Evolutionary conservation across 2,888 invertebrate species (phyloP).

Genomic region (Fabriciana adippe): DNA sequence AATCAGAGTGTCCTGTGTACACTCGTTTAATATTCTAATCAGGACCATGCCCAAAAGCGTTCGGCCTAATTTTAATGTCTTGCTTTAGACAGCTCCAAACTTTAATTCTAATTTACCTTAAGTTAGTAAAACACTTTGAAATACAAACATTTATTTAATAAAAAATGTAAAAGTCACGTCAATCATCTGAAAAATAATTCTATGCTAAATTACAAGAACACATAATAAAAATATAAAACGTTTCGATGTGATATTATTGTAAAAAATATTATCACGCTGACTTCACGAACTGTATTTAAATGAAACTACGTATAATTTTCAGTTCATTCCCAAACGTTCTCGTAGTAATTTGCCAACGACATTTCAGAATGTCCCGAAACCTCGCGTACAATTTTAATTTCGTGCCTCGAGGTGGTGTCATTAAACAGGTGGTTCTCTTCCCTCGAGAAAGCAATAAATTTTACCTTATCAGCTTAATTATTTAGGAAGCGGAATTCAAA

Average conservation of each 20-base stretch:
- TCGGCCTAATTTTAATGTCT: slow-evolving; percentile 41
- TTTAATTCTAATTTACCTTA: slow-evolving; percentile 24
- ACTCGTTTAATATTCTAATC: slow-evolving; percentile 59
- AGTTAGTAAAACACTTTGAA: slow-evolving; percentile 12
- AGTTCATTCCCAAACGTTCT: slow-evolving; percentile 16
- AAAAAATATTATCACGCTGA: not conserved
- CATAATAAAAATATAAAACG: no score
- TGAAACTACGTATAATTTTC: slow-evolving; percentile 7
- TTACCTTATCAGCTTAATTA: slow-evolving; percentile 68
- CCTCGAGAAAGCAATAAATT: slow-evolving; percentile 60
- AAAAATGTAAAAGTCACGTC: not conserved
- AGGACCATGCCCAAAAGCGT: slow-evolving; percentile 34
- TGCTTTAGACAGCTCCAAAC: slow-evolving; percentile 36
- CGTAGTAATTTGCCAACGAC: slow-evolving; percentile 24
- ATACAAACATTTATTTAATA: slow-evolving; percentile 3
- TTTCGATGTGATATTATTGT: no score
- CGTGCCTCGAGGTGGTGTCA: slow-evolving; percentile 32
- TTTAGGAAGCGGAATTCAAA: slow-evolving; percentile 60
- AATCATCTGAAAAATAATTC: no score
- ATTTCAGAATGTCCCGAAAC: slow-evolving; percentile 23
- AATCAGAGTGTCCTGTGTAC: slow-evolving; percentile 42
- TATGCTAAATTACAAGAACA: no score
- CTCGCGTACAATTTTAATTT: slow-evolving; percentile 36
- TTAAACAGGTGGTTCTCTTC: slow-evolving; percentile 40
- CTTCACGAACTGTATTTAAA: not conserved